Percentiles rank a stretch among this genome's conserved stretches.
Evolutionary conservation across 1,140 invertebrate genomes (phyloP).

Genomic region (Antheraea mylitta): DNA sequence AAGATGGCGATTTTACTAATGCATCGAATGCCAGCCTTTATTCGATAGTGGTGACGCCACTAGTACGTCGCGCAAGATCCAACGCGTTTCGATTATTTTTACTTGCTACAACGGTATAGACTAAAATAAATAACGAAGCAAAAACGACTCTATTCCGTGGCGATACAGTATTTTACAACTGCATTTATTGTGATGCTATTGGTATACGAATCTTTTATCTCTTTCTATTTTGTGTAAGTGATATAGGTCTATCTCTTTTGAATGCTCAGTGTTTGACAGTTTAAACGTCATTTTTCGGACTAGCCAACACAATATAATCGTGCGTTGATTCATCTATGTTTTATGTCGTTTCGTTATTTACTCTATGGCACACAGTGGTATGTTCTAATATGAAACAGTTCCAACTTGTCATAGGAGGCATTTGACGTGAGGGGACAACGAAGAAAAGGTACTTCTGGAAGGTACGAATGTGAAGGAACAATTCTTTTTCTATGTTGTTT

Average conservation of each 20-base stretch:
- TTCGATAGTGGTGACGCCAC: conserved; percentile 34
- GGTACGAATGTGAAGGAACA: no score
- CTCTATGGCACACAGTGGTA: no score
- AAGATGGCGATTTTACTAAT: conserved; percentile 58
- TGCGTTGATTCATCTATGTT: no score
- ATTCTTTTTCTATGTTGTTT: no score
- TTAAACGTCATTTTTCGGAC: neutral
- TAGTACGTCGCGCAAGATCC: conserved; percentile 2
- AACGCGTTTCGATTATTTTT: conserved; percentile 4
- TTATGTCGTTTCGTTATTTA: no score
- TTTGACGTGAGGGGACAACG: no score
- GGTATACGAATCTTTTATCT: neutral
- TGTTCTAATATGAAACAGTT: no score
- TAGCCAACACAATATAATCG: neutral
- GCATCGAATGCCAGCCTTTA: conserved; percentile 50
- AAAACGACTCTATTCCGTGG: neutral
- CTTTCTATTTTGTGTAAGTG: neutral
- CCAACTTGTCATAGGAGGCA: no score
- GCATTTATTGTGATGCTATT: neutral
- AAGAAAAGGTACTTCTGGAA: no score
- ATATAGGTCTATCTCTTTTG: neutral
- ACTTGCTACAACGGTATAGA: neutral
- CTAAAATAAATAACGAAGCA: neutral
- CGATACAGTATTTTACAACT: neutral
- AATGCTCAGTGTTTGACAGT: neutral